These are phyloP conservation scores for Chouioia cunea DNA, from an alignment of 2,888 invertebrate genomes.

Conservation along the genomic window DNA sequence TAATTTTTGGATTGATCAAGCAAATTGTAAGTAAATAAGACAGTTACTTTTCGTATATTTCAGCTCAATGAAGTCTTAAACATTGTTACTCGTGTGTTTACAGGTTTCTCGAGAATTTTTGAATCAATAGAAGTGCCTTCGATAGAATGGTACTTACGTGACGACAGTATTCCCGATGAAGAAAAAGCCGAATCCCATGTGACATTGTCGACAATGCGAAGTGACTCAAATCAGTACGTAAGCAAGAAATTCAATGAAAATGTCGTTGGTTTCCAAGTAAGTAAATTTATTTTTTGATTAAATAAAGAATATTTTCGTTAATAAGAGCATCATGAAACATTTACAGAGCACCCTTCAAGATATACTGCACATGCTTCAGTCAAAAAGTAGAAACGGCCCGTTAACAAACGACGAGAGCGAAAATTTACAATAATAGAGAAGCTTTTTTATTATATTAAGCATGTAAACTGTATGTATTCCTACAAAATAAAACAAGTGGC, in stretches of 20 bases:
- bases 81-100: not conserved
- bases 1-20: slow-evolving; percentile 37
- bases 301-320: slow-evolving; percentile 15
- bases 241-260: slow-evolving; percentile 29
- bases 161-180: slow-evolving; percentile 8
- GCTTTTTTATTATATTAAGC: slow-evolving; percentile 19
- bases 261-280: slow-evolving; percentile 36
- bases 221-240: slow-evolving; percentile 8
- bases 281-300: slow-evolving; percentile 1
- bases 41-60: not conserved
- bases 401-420: slow-evolving; percentile 1
- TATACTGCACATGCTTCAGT: slow-evolving; percentile 27
- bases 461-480: slow-evolving; percentile 4
- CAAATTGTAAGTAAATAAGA: slow-evolving; percentile 15
- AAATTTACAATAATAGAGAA: slow-evolving; percentile 22
- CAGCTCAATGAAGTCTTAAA: not conserved
- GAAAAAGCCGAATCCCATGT: slow-evolving; percentile 1
- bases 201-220: not conserved
- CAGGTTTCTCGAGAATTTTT: slow-evolving; percentile 30
- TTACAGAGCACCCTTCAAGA: slow-evolving; percentile 36
- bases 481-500: slow-evolving; percentile 18
- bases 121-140: slow-evolving; percentile 30
- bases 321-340: slow-evolving; percentile 7
- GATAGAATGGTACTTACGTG: slow-evolving; percentile 23
- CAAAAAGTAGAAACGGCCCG: slow-evolving; percentile 9